phyloP scores from a whole-genome alignment of 2,797 vertebrate species.

The Vultur gryphus region DNA sequence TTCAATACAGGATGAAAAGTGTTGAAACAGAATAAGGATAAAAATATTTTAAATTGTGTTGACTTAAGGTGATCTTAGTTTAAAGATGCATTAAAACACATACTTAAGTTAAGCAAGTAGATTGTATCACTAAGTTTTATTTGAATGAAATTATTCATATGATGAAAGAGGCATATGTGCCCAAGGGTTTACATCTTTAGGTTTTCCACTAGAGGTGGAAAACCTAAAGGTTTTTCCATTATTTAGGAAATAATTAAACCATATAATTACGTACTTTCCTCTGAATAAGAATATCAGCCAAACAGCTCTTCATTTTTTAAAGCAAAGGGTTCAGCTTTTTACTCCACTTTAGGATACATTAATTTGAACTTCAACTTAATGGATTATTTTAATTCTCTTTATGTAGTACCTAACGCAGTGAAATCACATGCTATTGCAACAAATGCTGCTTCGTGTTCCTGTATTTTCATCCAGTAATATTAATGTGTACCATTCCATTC shows the following conservation, averaged over 20 bases:
- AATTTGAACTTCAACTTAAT: neutral
- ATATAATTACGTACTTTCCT: neutral
- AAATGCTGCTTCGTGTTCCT: neutral
- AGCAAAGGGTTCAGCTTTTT: neutral
- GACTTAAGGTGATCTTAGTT: neutral
- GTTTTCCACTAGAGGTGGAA: neutral
- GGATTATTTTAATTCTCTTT: neutral
- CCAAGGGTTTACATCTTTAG: neutral
- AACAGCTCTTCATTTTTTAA: neutral
- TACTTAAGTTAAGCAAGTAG: neutral
- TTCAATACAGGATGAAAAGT: neutral
- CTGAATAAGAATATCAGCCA: neutral
- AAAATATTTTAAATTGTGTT: neutral
- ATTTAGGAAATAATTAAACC: neutral
- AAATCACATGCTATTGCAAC: neutral
- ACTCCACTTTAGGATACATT: neutral
- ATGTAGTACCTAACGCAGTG: neutral
- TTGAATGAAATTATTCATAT: neutral
- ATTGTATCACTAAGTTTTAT: neutral
- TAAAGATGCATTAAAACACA: neutral
- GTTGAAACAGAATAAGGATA: neutral
- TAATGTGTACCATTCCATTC: neutral
- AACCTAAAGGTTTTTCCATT: neutral
- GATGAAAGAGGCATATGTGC: neutral
- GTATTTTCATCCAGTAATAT: neutral